Conservation (phyloP, 2,888 invertebrate genomes). For the Pimpla rufipes region DNA sequence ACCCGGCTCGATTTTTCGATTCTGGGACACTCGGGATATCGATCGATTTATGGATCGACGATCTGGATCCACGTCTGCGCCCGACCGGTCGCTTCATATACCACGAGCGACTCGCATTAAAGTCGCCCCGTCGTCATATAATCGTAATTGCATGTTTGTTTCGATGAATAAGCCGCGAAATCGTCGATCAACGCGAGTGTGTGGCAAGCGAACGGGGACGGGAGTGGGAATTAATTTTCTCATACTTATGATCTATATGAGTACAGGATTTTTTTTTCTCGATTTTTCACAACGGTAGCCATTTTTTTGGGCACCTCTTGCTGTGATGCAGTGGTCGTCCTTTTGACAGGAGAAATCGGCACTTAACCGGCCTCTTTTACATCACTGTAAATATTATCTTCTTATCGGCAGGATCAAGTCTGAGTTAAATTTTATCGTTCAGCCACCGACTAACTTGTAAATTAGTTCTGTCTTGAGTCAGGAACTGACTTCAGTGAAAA, state of each 20-base stretch:
- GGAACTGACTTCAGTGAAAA: no score
- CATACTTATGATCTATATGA: neutral
- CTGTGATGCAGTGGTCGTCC: neutral
- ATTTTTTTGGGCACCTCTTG: neutral
- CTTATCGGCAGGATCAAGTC: no score
- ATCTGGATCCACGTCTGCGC: slow-evolving; percentile 1
- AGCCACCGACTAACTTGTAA: no score
- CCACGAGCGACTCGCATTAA: neutral
- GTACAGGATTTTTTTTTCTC: neutral
- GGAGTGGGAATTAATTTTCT: neutral
- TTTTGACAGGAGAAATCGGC: neutral
- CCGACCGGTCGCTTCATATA: neutral
- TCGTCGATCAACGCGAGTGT: neutral
- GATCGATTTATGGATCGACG: slow-evolving; percentile 8
- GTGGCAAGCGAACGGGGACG: neutral
- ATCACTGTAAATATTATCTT: neutral
- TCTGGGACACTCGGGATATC: slow-evolving; percentile 4
- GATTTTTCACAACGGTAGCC: neutral
- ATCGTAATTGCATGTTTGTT: slow-evolving; percentile 18
- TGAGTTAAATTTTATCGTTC: no score
- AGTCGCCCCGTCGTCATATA: neutral
- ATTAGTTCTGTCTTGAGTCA: no score
- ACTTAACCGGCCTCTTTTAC: no score
- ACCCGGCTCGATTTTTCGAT: neutral
- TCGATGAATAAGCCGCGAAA: slow-evolving; percentile 11